These are phyloP conservation scores for Idris sp. DNA, from an alignment of 1,140 invertebrate species.

Conservation along the genomic window DNA sequence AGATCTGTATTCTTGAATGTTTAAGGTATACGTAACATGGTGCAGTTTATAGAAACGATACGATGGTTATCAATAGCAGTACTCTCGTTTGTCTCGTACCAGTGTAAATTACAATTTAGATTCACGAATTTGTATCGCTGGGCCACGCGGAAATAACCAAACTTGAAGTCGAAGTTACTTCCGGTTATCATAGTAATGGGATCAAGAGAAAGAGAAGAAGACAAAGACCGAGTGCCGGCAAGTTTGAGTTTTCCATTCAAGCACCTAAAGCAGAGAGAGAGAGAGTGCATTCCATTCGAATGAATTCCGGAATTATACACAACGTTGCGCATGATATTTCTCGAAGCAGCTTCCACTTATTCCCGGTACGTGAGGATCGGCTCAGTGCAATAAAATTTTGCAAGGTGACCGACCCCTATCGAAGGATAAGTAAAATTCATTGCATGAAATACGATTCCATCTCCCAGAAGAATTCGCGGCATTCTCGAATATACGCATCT, in stretches of 20 bases:
- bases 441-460: constrained; percentile 35
- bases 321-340: constrained; percentile 46
- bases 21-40: constrained; percentile 31
- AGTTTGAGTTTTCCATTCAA: constrained; percentile 50
- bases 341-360: constrained; percentile 32
- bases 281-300: constrained; percentile 28
- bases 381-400: constrained; percentile 47
- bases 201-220: constrained; percentile 34
- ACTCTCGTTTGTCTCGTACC: constrained; percentile 46
- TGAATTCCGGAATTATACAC: constrained; percentile 24
- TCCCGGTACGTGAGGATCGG: not conserved
- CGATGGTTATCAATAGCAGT: constrained; percentile 54
- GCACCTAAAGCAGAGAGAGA: constrained; percentile 5
- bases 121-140: constrained; percentile 41
- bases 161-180: constrained; percentile 57
- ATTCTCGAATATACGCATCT: too few relatives aligned
- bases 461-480: constrained; percentile 13
- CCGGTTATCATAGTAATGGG: constrained; percentile 60
- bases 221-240: constrained; percentile 28
- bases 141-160: constrained; percentile 56
- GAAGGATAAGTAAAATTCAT: constrained; percentile 36
- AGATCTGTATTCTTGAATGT: constrained; percentile 38
- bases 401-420: constrained; percentile 22
- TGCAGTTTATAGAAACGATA: constrained; percentile 36
- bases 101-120: constrained; percentile 61